Base-by-base conservation (phyloP, 1,140 invertebrate species). In the Parasteatoda tepidariorum region DNA sequence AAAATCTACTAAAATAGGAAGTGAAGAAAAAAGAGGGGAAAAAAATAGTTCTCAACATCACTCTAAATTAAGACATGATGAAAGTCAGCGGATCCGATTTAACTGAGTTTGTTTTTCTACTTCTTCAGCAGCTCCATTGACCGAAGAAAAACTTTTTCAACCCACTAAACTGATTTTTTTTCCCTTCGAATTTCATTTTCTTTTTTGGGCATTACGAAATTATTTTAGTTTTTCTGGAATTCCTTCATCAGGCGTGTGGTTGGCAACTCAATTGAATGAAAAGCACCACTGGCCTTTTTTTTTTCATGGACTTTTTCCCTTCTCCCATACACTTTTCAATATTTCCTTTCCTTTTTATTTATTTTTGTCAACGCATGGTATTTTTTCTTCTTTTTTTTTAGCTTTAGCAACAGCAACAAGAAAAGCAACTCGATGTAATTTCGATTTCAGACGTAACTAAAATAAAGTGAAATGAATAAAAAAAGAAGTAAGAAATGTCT, bases 171-270 rank as follows among this genome's bases (percentile, higher is more conserved):
- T 22, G 34, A n/a, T 38, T 70, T 30, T 33, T 57, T 54, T 24
- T 71, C 7, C 41, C 26, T 33, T 7, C 57, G 9, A 34, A 74
- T 59, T 59, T n/a, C n/a, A n/a, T n/a, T n/a, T n/a, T n/a, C n/a
- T n/a, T n/a, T n/a, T n/a, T n/a, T n/a, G n/a, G 57, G 18, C 38
- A 22, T 7, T 59, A n/a, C 18, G 54, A 73, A 59, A 73, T 33
- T 31, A 59, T 73, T 59, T 59, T 59, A 59, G 57, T 59, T 22
- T 59, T 59, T 59, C 54, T n/a, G n/a, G 28, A 9, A 15, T 15
- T 61, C n/a, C 54, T 61, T 74, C 71, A 74, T 74, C 71, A 74
- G n/a, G n/a, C 33, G 55, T 74, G 71, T 18, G 55, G 71, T 74
- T n/a, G 71, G 31, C 71, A 59, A 74, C 38, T 74, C 71, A 74